Evolutionary conservation across 2,797 vertebrate genomes (phyloP).

Genomic region (Propithecus perrieri): DNA sequence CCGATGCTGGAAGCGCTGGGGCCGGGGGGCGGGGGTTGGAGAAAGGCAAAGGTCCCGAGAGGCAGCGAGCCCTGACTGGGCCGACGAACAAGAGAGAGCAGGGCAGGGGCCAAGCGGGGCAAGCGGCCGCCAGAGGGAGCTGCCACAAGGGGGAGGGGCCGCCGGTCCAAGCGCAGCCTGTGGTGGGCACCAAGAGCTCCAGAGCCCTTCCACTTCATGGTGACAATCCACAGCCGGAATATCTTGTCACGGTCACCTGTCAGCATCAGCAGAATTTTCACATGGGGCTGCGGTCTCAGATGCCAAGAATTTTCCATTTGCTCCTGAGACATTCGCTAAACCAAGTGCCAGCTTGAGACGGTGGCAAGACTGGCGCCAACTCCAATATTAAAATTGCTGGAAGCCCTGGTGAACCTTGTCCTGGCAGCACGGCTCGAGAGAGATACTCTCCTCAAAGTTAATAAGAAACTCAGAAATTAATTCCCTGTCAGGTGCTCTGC

Average conservation of each 20-base stretch:
- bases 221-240: background rate
- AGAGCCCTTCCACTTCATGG: background rate
- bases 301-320: conserved; percentile 64
- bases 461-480: conserved; percentile 67
- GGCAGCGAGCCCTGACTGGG: background rate
- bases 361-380: background rate
- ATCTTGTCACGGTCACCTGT: conserved; percentile 65
- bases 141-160: accelerated
- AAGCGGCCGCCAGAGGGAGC: background rate
- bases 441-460: conserved; percentile 46
- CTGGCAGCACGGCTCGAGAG: background rate
- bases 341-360: conserved; percentile 25
- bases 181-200: background rate
- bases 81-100: background rate
- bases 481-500: conserved; percentile 65
- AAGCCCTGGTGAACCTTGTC: background rate
- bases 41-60: accelerated
- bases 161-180: background rate
- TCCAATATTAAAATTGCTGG: conserved; percentile 12
- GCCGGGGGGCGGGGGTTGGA: too few species aligned
- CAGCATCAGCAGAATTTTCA: conserved; percentile 44
- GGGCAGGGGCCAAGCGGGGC: too few species aligned
- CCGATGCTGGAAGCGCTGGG: background rate
- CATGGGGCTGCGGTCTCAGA: conserved; percentile 24
- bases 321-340: background rate